Evolutionary conservation across 2,888 invertebrate genomes (phyloP), one percentile per base, ranked within the genome.

Genomic region (Morinoia aosen): DNA sequence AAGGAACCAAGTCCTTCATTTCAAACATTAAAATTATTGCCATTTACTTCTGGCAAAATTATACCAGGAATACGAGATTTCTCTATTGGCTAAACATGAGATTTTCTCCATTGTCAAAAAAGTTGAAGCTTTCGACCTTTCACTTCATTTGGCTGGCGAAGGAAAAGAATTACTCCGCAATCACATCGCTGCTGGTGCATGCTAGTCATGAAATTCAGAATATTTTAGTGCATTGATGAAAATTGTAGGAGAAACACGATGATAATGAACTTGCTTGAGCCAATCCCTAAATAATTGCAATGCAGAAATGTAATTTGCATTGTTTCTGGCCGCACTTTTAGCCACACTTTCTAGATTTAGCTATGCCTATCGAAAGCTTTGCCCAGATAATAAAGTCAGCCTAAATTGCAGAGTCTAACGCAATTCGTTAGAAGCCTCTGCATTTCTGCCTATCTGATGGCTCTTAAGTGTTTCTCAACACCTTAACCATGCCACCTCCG

Each of bases 371-470:
- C 16, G 33, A 40, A 90, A 90, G 48, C 90, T 48, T 90, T 40
- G 90, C 12, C 12, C 39, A 33, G 48, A 90, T 40, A 39, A 90
- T 90, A 90, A 90, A 90, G n/a, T 90, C 90, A 48, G 40, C 14
- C 90, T 40, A 90, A 90, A 90, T 90, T 90, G 48, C 90, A 40
- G 40, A 48, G 48, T 90, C 16, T 40, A 40, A 90, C 39, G 40
- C 90, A 90, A 90, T 90, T 90, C 90, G 48, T 90, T 90, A 48
- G 40, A 40, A 39, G 76, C 90, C 90, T 90, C 40, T 39, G 40
- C 90, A 90, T 48, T 39, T 90, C 90, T 90, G 7, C 90, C 48
- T 90, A 90, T 90, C 90, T 16, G 90, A 90, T 90, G 90, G 14
- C 8, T 48, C 19, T 40, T 48, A 90, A 40, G 90, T 90, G 90